phyloP scores from a whole-genome alignment of 2,113 vertebrate species.

The Eptatretus burgeri region DNA sequence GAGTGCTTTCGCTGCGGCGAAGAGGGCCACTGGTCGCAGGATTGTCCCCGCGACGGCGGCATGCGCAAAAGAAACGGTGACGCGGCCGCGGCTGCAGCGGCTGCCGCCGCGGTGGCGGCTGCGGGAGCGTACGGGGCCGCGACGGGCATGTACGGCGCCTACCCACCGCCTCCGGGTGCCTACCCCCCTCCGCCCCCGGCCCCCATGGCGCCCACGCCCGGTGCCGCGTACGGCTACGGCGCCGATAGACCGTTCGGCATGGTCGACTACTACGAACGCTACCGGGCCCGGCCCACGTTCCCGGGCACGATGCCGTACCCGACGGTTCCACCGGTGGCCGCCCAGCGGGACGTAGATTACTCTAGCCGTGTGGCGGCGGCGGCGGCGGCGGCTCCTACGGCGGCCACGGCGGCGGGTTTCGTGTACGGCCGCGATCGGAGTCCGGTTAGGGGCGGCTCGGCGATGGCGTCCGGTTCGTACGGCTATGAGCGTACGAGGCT shows the following conservation, averaged over 20 bases:
- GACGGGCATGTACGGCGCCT: not conserved
- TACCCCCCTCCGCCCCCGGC: not conserved
- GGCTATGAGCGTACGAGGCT: not conserved
- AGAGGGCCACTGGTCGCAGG: slow-evolving; percentile 34
- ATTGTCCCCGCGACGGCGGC: slow-evolving; percentile 17
- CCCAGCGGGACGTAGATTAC: not conserved
- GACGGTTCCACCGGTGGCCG: not conserved
- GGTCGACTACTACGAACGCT: slow-evolving; percentile 4
- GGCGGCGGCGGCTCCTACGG: not conserved
- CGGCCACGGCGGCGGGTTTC: not conserved
- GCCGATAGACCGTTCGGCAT: not conserved
- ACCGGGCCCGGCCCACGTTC: not conserved
- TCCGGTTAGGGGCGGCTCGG: not conserved
- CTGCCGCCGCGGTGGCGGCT: slow-evolving; percentile 1
- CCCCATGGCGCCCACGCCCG: not conserved
- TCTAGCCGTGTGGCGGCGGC: not conserved
- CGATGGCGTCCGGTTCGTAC: not conserved
- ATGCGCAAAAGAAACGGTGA: not conserved
- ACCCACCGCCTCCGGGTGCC: not conserved
- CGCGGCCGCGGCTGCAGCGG: not conserved
- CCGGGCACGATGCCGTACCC: not conserved
- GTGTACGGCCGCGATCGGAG: slow-evolving; percentile 4
- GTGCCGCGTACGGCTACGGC: not conserved
- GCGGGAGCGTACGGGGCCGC: not conserved
- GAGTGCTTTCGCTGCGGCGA: slow-evolving; percentile 29